Base-by-base conservation (phyloP, 2,888 invertebrate genomes). In the Mystacides longicornis region DNA sequence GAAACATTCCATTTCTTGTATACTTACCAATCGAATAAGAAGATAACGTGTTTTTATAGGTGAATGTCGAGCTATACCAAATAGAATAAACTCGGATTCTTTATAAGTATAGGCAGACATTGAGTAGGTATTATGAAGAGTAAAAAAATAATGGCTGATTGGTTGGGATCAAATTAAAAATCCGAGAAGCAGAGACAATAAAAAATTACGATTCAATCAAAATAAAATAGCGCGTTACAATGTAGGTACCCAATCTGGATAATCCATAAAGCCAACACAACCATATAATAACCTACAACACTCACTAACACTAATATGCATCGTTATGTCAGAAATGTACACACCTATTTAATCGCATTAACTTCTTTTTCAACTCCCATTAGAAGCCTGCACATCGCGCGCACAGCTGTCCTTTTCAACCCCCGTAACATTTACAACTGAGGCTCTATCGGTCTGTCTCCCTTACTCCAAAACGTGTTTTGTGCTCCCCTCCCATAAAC, bases 321-420 rank as follows among this genome's bases (percentile, higher is more conserved):
- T 19, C 20, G 46, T 52, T 27, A 46, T 46, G 46, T 45, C 31
- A 21, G 22, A 51, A 55, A 45, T 51, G 51, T 51, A 51, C 47
- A 46, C 55, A 55, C 55, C 55, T 51, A 50, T 51, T 51, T 37
- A 47, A 46, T 37, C 23, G 47, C 45, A 55, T 51, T 55, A 47
- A 37, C 14, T n/a, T n/a, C 3, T 3, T 37, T 37, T 14, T 7
- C 37, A 37, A 37, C 37, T 37, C 37, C 37, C 37, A 37, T 37
- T 14, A 3, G 3, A 7, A 37, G 16, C 37, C 3, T n/a, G 3
- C 14, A 4, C 4, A 37, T 37, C 37, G 16, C 4, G 16, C 3
- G 14, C 14, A 37, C 16, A 37, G n/a, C 14, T 16, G 3, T 37
- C 37, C 16, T 16, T 37, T 37, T 37, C 37, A 11, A 5, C 5